phyloP scores from a whole-genome alignment of 1,140 invertebrate species.

The Macrocentrus cingulum region DNA sequence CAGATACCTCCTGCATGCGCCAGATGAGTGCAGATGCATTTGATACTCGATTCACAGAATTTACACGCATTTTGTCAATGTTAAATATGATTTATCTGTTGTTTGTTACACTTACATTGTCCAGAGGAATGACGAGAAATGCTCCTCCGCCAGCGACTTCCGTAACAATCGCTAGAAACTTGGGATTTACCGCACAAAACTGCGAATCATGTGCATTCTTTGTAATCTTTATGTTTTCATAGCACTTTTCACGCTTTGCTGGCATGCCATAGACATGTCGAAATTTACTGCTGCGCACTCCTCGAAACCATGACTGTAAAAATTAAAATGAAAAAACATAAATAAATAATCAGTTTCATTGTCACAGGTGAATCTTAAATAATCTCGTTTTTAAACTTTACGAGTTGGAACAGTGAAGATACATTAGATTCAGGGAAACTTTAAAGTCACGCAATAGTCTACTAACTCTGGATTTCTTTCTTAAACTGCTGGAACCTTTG shows the following conservation, averaged over 20 bases:
- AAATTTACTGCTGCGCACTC: slow-evolving; percentile 87
- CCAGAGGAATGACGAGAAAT: slow-evolving; percentile 87
- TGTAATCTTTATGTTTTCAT: slow-evolving; percentile 91
- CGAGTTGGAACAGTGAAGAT: background rate
- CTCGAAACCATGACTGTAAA: slow-evolving; percentile 78
- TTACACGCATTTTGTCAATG: background rate
- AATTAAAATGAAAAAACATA: slow-evolving; percentile 1
- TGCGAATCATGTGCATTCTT: slow-evolving; percentile 90
- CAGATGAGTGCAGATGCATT: no score
- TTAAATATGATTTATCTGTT: background rate
- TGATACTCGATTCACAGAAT: no score
- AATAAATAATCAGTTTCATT: background rate
- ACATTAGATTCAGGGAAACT: slow-evolving; percentile 1
- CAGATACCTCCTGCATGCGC: background rate
- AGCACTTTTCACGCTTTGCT: slow-evolving; percentile 84
- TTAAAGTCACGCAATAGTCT: slow-evolving; percentile 12
- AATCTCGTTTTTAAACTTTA: background rate
- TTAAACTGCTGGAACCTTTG: background rate
- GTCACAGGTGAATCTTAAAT: background rate
- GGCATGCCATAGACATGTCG: slow-evolving; percentile 90
- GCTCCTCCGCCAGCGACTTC: slow-evolving; percentile 93
- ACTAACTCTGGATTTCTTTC: background rate
- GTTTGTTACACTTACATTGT: slow-evolving; percentile 70
- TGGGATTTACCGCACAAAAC: slow-evolving; percentile 92
- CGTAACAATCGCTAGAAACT: slow-evolving; percentile 91